Percentiles rank a stretch among this genome's conserved stretches.
Conservation (phyloP, 2,797 vertebrate species). For the Varecia variegata region DNA sequence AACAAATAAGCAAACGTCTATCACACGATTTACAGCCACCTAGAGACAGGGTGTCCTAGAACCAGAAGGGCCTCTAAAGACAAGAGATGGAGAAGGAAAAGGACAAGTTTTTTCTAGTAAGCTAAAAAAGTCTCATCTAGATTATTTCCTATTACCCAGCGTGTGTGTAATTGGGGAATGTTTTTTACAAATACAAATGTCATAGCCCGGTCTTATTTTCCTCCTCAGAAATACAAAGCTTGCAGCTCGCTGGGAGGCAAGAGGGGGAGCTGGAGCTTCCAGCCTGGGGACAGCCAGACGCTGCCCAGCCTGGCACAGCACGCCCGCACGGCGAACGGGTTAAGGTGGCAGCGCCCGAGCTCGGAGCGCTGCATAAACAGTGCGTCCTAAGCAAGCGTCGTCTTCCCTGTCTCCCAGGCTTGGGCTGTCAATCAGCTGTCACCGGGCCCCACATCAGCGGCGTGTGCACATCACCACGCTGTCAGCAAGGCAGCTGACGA, state of each 20-base stretch:
- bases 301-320: not conserved
- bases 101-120: not conserved
- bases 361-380: slow-evolving; percentile 81
- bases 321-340: slow-evolving; percentile 72
- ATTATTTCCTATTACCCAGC: slow-evolving; percentile 52
- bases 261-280: not conserved
- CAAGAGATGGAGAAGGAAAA: not conserved
- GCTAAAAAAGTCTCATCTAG: slow-evolving; percentile 57
- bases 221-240: slow-evolving; percentile 45
- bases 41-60: not conserved
- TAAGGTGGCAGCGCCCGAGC: slow-evolving; percentile 75
- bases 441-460: slow-evolving; percentile 87
- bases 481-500: slow-evolving; percentile 91
- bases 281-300: not conserved
- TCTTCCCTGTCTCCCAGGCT: slow-evolving; percentile 80
- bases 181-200: slow-evolving; percentile 60
- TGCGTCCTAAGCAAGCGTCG: slow-evolving; percentile 82
- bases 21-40: not conserved
- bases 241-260: not conserved
- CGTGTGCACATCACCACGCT: slow-evolving; percentile 85
- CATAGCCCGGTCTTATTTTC: slow-evolving; percentile 53
- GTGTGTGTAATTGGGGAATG: not conserved
- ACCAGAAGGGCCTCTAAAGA: not conserved
- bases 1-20: not conserved
- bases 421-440: slow-evolving; percentile 90